Percentiles rank a stretch among this genome's conserved stretches.
Conservation (phyloP, 2,113 vertebrate genomes). For the Pelodiscus sinensis region DNA sequence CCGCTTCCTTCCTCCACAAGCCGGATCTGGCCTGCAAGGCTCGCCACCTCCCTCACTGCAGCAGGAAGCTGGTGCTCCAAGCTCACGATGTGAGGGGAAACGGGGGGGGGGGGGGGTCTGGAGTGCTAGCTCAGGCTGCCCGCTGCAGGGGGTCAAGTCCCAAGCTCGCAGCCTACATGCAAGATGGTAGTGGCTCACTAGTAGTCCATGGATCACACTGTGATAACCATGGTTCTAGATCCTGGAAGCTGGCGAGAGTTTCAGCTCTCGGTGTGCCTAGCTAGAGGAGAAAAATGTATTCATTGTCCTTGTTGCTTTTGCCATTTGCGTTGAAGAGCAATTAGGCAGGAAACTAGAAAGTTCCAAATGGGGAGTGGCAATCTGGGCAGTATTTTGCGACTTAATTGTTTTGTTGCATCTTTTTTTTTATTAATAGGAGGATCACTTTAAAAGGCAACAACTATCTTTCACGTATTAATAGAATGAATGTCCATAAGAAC, state of each 20-base stretch:
- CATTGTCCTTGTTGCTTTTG: not conserved
- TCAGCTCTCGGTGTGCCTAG: not conserved
- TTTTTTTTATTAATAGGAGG: not conserved
- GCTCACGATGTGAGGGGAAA: too few species aligned
- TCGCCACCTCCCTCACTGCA: too few species aligned
- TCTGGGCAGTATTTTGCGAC: accelerated
- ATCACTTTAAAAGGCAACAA: not conserved
- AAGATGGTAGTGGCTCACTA: too few species aligned
- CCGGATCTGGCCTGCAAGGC: too few species aligned
- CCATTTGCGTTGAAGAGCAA: not conserved
- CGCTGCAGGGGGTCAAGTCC: too few species aligned
- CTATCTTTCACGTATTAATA: not conserved
- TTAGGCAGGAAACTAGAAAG: not conserved
- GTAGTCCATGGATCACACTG: not conserved
- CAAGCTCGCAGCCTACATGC: too few species aligned
- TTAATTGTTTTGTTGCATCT: not conserved
- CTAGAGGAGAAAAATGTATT: not conserved
- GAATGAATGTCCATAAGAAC: not conserved
- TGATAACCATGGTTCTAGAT: not conserved
- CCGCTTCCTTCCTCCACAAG: too few species aligned
- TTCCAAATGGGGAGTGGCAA: not conserved
- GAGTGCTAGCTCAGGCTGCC: too few species aligned
- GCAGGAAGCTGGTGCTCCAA: too few species aligned
- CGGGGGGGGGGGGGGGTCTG: too few species aligned
- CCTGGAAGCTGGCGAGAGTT: constrained; percentile 8